Conservation (phyloP, 37 sponge, comb jelly and placozoan species). For the Spongia lamella region DNA sequence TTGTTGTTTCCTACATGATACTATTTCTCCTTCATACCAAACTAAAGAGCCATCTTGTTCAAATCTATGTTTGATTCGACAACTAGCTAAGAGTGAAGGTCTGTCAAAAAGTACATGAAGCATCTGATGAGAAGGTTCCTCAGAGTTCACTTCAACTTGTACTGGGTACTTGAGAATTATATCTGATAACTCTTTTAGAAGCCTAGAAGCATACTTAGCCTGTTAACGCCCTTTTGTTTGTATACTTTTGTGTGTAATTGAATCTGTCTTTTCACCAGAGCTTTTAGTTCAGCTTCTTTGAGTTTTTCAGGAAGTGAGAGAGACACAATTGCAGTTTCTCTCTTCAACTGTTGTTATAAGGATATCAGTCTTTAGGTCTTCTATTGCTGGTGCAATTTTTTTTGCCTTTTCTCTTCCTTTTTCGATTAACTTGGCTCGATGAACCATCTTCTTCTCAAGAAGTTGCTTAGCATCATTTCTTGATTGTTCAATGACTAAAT, state of each 20-base stretch:
- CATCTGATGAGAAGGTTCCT: no score
- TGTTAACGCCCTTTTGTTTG: background rate
- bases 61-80: constrained; percentile 15
- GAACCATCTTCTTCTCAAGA: no score
- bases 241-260: constrained; percentile 14
- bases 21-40: constrained; percentile 15
- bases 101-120: constrained; percentile 1
- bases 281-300: constrained; percentile 13
- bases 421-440: no score
- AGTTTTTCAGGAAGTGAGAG: constrained; percentile 12
- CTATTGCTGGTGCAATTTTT: background rate
- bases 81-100: constrained; percentile 10
- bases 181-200: no score
- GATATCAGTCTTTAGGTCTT: constrained; percentile 4
- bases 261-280: constrained; percentile 14
- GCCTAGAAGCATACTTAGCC: no score
- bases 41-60: constrained; percentile 7
- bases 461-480: no score
- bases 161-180: no score
- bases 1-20: background rate
- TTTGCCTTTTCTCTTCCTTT: no score
- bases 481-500: no score
- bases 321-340: constrained; percentile 2
- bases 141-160: no score
- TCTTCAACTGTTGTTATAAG: constrained; percentile 15